Evolutionary conservation across 2,888 invertebrate species (phyloP).

Genomic region (Eilema sororculum): DNA sequence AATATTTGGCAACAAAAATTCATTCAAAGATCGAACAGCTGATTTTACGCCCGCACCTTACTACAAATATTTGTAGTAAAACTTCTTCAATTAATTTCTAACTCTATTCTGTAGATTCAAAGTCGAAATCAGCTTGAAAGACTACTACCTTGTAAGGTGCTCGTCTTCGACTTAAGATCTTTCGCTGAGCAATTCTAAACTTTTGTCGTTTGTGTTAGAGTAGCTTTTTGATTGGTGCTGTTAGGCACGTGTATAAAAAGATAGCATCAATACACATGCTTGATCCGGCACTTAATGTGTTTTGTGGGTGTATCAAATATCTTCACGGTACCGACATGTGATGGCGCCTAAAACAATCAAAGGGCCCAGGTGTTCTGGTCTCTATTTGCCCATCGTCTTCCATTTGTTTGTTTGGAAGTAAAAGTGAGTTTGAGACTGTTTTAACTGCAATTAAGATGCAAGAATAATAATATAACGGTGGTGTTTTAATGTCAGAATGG

Average conservation of each 20-base stretch:
- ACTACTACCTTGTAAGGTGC: slow-evolving; percentile 43
- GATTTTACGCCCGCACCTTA: slow-evolving; percentile 78
- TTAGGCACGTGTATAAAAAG: slow-evolving; percentile 72
- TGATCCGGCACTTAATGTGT: slow-evolving; percentile 81
- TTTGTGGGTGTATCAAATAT: slow-evolving; percentile 83
- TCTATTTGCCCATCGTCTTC: slow-evolving; percentile 8
- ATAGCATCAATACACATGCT: slow-evolving; percentile 80
- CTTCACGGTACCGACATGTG: slow-evolving; percentile 61
- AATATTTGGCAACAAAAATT: slow-evolving; percentile 39
- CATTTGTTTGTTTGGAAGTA: slow-evolving; percentile 12
- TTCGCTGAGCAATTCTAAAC: background rate
- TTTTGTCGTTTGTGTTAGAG: slow-evolving; percentile 19
- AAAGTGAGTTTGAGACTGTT: slow-evolving; percentile 14
- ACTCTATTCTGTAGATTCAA: slow-evolving; percentile 12
- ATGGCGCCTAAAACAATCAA: slow-evolving; percentile 74
- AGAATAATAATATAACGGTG: background rate
- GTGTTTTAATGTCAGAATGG: background rate
- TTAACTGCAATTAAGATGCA: background rate
- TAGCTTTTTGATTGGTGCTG: slow-evolving; percentile 30
- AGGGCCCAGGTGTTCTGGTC: slow-evolving; percentile 49
- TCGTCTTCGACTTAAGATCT: slow-evolving; percentile 37
- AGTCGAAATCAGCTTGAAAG: slow-evolving; percentile 30
- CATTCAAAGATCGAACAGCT: slow-evolving; percentile 66
- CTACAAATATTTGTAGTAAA: slow-evolving; percentile 60
- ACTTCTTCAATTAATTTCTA: slow-evolving; percentile 16